Base-by-base conservation (phyloP, 2,888 invertebrate species). In the Bellardia pandia region DNA sequence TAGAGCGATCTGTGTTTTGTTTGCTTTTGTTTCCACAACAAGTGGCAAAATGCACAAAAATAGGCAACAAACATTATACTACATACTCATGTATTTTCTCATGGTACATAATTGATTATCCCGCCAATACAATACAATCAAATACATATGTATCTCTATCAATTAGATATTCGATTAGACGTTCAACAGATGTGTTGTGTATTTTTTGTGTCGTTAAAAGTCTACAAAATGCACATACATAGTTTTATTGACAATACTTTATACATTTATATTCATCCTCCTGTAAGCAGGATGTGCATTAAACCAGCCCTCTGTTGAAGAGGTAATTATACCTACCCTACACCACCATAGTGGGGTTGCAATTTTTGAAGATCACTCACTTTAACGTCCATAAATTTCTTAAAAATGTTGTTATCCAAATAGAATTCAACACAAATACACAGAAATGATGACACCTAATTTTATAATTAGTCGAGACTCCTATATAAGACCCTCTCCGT, bases 61-160 rank as follows among this genome's bases (percentile, higher is more conserved):
- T 60, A 48, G 14, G 45, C 62, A 30, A 45, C 66, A 69, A 48
- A 48, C 53, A 72, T 58, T 68, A 23, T 23, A 23, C 23, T 23
- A 23, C 23, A 23, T 33, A 37, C 5, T 3, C n/a, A 71, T 37
- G 45, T n/a, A 53, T 71, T 72, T 84, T 86, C 84, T 68, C 86
- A 86, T 86, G 84, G 72, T 84, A 84, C 80, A n/a, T n/a, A n/a
- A n/a, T 84, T 86, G 71, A 86, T 86, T 84, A 86, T 84, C 80
- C 81, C 72, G 77, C 42, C 51, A 74, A 37, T 45, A 51, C 56
- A 71, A 48, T 40, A 30, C 14, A 14, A 58, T 11, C 0, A 58
- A 23, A 8, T 30, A 23, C 11, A 40, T n/a, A 37, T 33, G 2
- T 5, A 37, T 37, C 14, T 64, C 8, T 16, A 40, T 37, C 53